Conservation (phyloP, 92 coral and sea anemone genomes). For the Phenganax marumi region DNA sequence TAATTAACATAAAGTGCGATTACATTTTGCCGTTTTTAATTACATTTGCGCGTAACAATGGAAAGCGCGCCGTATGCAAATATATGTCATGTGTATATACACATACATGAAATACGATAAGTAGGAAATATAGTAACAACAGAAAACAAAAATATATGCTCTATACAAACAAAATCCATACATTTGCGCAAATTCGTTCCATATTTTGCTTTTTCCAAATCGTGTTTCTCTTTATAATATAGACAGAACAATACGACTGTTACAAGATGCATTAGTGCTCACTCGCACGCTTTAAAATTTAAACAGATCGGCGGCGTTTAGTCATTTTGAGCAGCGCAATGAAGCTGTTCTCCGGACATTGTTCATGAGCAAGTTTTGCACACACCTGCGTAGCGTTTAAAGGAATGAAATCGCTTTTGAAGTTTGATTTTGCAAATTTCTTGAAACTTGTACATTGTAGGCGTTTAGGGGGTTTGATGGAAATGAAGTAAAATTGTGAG, state of each 20-base stretch:
- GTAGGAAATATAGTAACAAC: background rate
- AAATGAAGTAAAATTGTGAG: too few relatives aligned
- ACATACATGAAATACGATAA: background rate
- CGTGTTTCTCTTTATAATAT: too few relatives aligned
- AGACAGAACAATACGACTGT: too few relatives aligned
- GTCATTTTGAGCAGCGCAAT: background rate
- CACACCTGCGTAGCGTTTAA: too few relatives aligned
- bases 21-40: slow-evolving; percentile 24
- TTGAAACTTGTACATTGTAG: too few relatives aligned
- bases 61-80: slow-evolving; percentile 7
- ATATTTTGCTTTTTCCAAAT: too few relatives aligned
- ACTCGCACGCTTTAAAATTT: background rate
- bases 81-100: background rate
- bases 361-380: too few relatives aligned
- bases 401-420: too few relatives aligned
- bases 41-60: slow-evolving; percentile 12
- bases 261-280: too few relatives aligned
- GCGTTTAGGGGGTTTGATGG: too few relatives aligned
- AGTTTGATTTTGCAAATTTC: too few relatives aligned
- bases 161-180: background rate
- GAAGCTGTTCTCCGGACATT: too few relatives aligned
- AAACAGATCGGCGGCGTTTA: slow-evolving; percentile 21
- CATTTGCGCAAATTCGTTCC: background rate
- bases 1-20: slow-evolving; percentile 31
- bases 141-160: slow-evolving; percentile 13